Base-by-base conservation (phyloP, 2,888 invertebrate genomes). In the Incurvaria masculella region DNA sequence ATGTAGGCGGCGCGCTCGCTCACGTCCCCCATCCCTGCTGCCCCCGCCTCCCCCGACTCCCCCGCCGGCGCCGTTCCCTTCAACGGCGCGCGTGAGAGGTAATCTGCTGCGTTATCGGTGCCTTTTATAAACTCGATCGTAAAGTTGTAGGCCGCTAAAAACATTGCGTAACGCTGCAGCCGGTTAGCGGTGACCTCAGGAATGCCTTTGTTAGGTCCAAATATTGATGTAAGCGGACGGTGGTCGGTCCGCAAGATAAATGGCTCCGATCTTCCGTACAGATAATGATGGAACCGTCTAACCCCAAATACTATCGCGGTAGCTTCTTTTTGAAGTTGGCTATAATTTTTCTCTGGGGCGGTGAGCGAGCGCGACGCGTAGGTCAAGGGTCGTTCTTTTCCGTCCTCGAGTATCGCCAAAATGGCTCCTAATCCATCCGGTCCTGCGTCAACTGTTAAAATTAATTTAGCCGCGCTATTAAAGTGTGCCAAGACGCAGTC, bases 361-460 rank as follows among this genome's bases (percentile, higher is more conserved):
- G n/a, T n/a, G 1, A 59, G 44, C 1, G 56, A 55, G 1, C 59
- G 51, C 1, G 59, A 61, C 0, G 57, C 59, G 27, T 44, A 58
- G 0, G 56, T 53, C 1, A 59, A 43, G 0, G 57, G 57, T 10
- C 51, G 49, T 45, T 58, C 55, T 8, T 20, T 11, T 3, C 47
- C 50, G 14, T 53, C 47, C 0, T 40, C 52, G 1, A 53, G 41
- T 33, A 54, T 55, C 0, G 55, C 52, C 11, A 56, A 42, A 4
- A 59, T 50, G 0, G 57, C 57, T 0, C 57, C 56, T 16, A 57
- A 16, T 0, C 57, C 59, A 1, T 10, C 17, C 2, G 57, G 55
- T 1, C 57, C 56, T 0, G 57, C 57, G 33, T 58, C 59, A 0
- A 56, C 57, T 0, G 57, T 57, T 14, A 59, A 47, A 4, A 60